Base-by-base conservation (phyloP, 2,888 invertebrate species). In the Leptinotarsa peninsularis region DNA sequence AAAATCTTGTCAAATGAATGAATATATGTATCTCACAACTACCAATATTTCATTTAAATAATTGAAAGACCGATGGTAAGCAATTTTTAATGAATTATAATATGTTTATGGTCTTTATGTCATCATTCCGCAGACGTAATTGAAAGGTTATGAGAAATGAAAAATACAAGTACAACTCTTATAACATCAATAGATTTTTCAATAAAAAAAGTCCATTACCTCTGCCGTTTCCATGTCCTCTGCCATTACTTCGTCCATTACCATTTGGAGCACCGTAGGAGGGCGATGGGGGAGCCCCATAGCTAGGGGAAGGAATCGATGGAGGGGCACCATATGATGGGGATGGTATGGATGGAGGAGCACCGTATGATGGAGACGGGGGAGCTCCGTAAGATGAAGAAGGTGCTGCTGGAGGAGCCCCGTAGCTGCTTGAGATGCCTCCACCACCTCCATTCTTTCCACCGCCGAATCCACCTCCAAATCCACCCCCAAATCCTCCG, bases 241-340 rank as follows among this genome's bases (percentile, higher is more conserved):
- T 27, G 43, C 69, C 69, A 15, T 69, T 69, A 13, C 56, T 18
- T 5, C 56, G 18, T 13, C 67, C 67, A 33, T 67, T 67, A n/a
- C 1, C 90, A 89, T 3, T 91, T 91, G 49, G 76, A 75, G 56
- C 69, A 75, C 56, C 74, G 76, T 74, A 83, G 60, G 79, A 79
- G 15, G 82, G 63, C 15, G 76, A 74, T 23, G 87, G 84, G 4
- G 33, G 77, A 23, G 86, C 85, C 4, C 87, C 88, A 68, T 87
- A 87, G 58, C 76, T 78, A 14, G 79, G 79, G n/a, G 80, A 79
- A 58, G 80, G 85, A 17, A 76, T 54, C 17, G 82, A 86, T 15
- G 87, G 84, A 78, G 88, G 88, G 14, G 87, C 86, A 49, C 88
- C 88, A 73, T 86, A 87, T 10, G 54, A 56, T 17, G 69, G 69